Base-by-base conservation (phyloP, 2,113 vertebrate genomes). In the Chaetodon auriga region DNA sequence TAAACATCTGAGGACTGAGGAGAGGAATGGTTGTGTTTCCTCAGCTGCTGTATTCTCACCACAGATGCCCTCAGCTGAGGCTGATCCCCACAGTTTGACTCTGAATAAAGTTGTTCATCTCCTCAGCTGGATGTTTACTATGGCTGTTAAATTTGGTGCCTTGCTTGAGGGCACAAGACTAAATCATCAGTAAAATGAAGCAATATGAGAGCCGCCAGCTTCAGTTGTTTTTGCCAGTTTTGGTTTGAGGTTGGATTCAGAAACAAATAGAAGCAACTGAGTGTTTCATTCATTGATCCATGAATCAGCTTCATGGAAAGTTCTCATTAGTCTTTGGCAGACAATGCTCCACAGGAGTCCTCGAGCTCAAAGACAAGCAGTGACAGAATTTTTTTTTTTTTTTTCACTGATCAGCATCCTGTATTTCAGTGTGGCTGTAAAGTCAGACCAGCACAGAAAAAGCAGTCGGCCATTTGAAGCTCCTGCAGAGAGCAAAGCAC, bases 291-390 rank as follows among this genome's bases (percentile, higher is more conserved):
- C 72, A 62, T 11, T 36, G 66, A 76, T 71, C 63, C 35, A 64
- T 86, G 64, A 48, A 66, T 83, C 80, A 71, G 53, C 10, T 55
- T 55, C 60, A 71, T 66, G 80, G 80, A 41, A n/a, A 55, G 10
- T 55, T 55, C 53, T 55, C n/a, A n/a, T 54, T 23, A 9, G 9
- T 53, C 19, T 53, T 9, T 53, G 19, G 7, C 16, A 66, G 53
- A 70, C 25, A 19, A 4, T 5, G 36, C 70, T 77, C 64, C n/a
- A 4, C 45, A 21, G 30, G 30, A 30, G 45, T 74, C 60, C 49
- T 74, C 25, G n/a, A 68, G 35, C 21, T 80, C 49, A 30, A 30
- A 30, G 30, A 30, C 30, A 30, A 2, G 30, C 30, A 55, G 0
- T 6, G 61, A 57, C 68, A 53, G 23, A 12, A 30, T 10, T 10